These are phyloP conservation scores for Cheilosia soror DNA, from an alignment of 2,888 invertebrate genomes.

Conservation along the genomic window DNA sequence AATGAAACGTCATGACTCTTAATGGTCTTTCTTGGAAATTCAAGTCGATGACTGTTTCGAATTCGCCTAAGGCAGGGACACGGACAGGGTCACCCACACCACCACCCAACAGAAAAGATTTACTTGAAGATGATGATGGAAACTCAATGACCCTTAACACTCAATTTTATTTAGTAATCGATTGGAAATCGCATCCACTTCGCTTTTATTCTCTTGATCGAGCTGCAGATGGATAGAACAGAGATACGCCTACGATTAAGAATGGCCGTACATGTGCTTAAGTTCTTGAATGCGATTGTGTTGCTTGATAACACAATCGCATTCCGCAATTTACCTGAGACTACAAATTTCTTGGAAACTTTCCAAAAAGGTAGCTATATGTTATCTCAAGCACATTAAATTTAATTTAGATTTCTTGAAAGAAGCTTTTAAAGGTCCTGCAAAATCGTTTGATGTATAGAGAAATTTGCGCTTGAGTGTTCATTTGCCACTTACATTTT, in stretches of 20 bases:
- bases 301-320: not conserved
- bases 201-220: not conserved
- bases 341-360: conserved; percentile 19
- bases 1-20: not conserved
- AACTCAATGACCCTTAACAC: conserved; percentile 31
- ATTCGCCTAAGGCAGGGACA: not conserved
- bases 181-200: conserved; percentile 10
- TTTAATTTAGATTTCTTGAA: conserved; percentile 12
- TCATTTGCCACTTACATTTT: not conserved
- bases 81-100: not conserved
- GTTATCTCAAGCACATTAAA: conserved; percentile 9
- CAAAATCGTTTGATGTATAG: conserved; percentile 8
- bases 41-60: not conserved
- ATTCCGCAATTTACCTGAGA: conserved; percentile 9
- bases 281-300: not conserved
- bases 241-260: not conserved
- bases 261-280: not conserved
- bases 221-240: not conserved
- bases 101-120: not conserved
- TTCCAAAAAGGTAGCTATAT: not conserved
- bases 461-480: conserved; percentile 12
- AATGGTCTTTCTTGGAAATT: conserved; percentile 8
- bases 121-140: not conserved
- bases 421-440: not conserved
- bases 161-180: conserved; percentile 12